Evolutionary conservation across 1,140 invertebrate genomes (phyloP).

Genomic region (Caenorhabditis inopinata): DNA sequence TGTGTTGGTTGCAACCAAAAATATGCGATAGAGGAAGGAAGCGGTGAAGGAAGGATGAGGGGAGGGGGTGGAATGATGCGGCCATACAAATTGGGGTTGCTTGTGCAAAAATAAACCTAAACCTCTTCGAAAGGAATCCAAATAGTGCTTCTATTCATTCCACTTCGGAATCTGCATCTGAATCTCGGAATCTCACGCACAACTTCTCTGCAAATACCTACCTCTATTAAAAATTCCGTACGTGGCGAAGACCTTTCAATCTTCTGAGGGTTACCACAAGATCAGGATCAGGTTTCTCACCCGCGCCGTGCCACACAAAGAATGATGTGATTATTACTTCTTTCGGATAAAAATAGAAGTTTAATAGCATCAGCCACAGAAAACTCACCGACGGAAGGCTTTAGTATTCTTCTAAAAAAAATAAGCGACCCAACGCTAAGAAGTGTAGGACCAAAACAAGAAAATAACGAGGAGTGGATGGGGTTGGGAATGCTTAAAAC

Average conservation of each 20-base stretch:
- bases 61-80: background rate
- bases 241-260: background rate
- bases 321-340: constrained; percentile 20
- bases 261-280: background rate
- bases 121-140: constrained; percentile 17
- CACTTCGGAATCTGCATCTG: too few relatives aligned
- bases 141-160: constrained; percentile 14
- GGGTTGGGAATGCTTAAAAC: too few relatives aligned
- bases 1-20: background rate
- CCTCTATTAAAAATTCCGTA: constrained; percentile 25
- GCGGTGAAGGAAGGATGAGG: background rate
- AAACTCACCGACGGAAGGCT: too few relatives aligned
- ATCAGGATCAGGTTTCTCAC: background rate
- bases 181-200: constrained; percentile 22
- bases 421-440: too few relatives aligned
- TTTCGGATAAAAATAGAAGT: background rate
- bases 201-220: background rate
- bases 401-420: too few relatives aligned
- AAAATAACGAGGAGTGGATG: too few relatives aligned
- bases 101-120: background rate
- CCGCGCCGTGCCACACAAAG: background rate
- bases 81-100: constrained; percentile 29
- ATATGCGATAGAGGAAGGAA: background rate
- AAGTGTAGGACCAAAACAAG: too few relatives aligned
- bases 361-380: too few relatives aligned